A percentile compares a stretch with the other conserved stretches of the same genome.
Conservation (phyloP, 2,888 invertebrate species). For the Dascillus cervinus region DNA sequence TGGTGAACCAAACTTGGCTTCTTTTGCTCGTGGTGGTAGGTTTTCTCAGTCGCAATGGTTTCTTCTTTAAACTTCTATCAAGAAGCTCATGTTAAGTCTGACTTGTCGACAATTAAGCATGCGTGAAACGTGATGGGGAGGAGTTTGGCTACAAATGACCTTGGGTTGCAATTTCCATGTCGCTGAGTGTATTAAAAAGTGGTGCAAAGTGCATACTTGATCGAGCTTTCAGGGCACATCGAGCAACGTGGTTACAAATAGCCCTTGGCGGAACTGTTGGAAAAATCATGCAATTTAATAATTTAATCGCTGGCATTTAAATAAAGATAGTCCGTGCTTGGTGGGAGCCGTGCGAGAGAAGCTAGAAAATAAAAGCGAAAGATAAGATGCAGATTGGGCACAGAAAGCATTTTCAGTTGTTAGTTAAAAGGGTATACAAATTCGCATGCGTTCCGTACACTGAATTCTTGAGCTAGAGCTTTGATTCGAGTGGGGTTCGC, state of each 20-base stretch:
- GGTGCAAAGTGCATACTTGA: conserved; percentile 37
- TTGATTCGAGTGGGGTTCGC: conserved; percentile 46
- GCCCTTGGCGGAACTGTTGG: conserved; percentile 30
- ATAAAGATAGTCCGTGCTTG: background rate
- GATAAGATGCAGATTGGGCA: background rate
- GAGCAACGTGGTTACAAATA: conserved; percentile 32
- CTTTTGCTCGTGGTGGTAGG: too few relatives aligned
- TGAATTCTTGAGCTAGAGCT: conserved; percentile 53
- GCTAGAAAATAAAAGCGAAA: background rate
- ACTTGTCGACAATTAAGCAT: too few relatives aligned
- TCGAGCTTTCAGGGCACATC: conserved; percentile 35
- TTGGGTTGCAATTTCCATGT: too few relatives aligned
- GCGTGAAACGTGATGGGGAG: too few relatives aligned
- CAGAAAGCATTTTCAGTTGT: background rate
- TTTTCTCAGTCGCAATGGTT: too few relatives aligned
- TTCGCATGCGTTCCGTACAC: conserved; percentile 44
- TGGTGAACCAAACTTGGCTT: too few relatives aligned
- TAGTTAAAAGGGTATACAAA: too few relatives aligned
- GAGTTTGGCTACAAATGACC: too few relatives aligned
- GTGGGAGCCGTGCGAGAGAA: background rate
- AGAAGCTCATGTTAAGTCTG: too few relatives aligned
- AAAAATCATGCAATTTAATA: conserved; percentile 25
- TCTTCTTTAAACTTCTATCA: too few relatives aligned
- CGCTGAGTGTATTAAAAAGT: conserved; percentile 1
- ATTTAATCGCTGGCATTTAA: background rate